Percentiles rank a stretch among this genome's conserved stretches.
phyloP scores from a whole-genome alignment of 1,140 invertebrate genomes.

The Samia ricini region DNA sequence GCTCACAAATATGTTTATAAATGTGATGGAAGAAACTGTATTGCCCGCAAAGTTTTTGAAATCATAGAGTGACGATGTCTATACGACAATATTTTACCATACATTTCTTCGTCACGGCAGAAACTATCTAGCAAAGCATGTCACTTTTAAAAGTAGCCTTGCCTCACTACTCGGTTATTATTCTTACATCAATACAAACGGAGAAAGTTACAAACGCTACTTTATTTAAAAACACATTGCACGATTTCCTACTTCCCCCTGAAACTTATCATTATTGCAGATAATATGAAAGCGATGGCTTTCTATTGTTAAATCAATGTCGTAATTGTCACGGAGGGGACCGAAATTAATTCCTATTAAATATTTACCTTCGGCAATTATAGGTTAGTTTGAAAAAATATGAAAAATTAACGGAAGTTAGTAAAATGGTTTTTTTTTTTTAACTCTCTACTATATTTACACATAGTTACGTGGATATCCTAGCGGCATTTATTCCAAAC shows the following conservation, averaged over 20 bases:
- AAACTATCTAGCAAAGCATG: conserved; percentile 6
- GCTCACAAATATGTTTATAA: not conserved
- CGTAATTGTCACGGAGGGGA: not conserved
- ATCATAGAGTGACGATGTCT: not conserved
- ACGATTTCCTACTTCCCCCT: conserved; percentile 32
- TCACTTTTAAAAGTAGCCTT: conserved; percentile 18
- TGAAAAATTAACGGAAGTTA: not conserved
- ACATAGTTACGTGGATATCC: no score
- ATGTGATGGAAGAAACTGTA: not conserved
- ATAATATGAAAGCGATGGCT: conserved; percentile 22
- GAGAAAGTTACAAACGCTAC: conserved; percentile 33
- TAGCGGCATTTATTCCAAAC: no score
- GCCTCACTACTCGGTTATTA: conserved; percentile 7
- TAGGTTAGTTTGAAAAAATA: not conserved
- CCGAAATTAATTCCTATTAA: not conserved
- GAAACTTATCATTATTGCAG: conserved; percentile 25
- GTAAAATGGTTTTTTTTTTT: not conserved
- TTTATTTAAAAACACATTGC: conserved; percentile 25
- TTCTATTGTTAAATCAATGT: conserved; percentile 9
- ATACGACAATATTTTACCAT: not conserved
- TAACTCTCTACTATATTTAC: no score
- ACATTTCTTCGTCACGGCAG: not conserved
- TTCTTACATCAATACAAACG: conserved; percentile 37
- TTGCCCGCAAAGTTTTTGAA: not conserved
- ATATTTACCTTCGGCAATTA: not conserved